Evolutionary conservation across 2,888 invertebrate genomes (phyloP).

Genomic region (Herminia tarsipennalis): DNA sequence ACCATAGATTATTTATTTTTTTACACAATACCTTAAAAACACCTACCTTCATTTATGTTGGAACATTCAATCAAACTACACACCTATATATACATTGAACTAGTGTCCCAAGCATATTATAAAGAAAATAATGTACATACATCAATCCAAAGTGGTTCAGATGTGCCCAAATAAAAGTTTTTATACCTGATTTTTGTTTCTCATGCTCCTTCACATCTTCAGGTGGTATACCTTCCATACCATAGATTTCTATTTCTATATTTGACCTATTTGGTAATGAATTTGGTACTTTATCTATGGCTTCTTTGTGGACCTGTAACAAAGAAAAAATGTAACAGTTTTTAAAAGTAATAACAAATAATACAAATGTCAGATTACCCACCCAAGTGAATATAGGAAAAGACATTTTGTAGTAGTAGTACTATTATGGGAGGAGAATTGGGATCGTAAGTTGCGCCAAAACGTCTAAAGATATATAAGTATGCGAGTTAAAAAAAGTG

Average conservation of each 20-base stretch:
- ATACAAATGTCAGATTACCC: slow-evolving; percentile 20
- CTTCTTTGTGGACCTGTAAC: slow-evolving; percentile 98
- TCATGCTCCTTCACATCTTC: slow-evolving; percentile 98
- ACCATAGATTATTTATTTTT: slow-evolving; percentile 16
- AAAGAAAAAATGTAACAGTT: slow-evolving; percentile 18
- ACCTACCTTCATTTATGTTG: slow-evolving; percentile 46
- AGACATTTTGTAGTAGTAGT: slow-evolving; percentile 60
- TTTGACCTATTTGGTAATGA: slow-evolving; percentile 98
- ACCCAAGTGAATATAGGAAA: slow-evolving; percentile 52
- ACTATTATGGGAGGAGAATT: slow-evolving; percentile 63
- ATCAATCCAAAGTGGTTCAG: slow-evolving; percentile 68
- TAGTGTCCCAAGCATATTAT: slow-evolving; percentile 71
- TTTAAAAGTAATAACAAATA: background rate
- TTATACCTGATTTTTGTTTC: slow-evolving; percentile 90
- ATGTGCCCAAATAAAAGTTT: slow-evolving; percentile 55
- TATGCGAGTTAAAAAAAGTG: slow-evolving; percentile 70
- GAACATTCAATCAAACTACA: slow-evolving; percentile 61
- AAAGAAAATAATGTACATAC: slow-evolving; percentile 72
- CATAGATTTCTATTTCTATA: slow-evolving; percentile 99
- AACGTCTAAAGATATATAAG: slow-evolving; percentile 69
- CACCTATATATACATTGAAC: slow-evolving; percentile 69
- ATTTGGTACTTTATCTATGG: slow-evolving; percentile 99
- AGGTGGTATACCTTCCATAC: slow-evolving; percentile 99
- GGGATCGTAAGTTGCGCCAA: slow-evolving; percentile 66
- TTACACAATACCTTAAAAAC: background rate